These are phyloP conservation scores for Leucopsar rothschildi DNA, from an alignment of 2,113 vertebrate genomes.

Conservation along the genomic window DNA sequence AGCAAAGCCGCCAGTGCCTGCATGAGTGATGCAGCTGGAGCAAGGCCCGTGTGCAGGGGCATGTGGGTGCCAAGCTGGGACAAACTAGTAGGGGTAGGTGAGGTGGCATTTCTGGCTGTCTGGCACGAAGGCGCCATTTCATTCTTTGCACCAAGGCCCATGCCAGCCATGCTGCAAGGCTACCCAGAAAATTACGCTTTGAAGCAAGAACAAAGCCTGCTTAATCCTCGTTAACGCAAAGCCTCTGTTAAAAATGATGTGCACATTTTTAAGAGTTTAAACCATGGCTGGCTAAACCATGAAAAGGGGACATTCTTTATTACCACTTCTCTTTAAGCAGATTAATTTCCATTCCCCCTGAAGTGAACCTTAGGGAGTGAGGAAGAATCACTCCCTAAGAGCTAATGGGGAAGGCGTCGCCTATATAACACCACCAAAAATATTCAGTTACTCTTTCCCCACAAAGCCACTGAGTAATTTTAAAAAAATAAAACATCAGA, in stretches of 20 bases:
- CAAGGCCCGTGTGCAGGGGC: background rate
- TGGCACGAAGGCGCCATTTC: background rate
- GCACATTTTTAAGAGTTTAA: slow-evolving; percentile 6
- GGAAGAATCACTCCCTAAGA: slow-evolving; percentile 29
- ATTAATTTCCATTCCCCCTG: slow-evolving; percentile 40
- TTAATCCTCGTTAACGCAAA: slow-evolving; percentile 6
- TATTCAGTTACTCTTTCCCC: slow-evolving; percentile 34
- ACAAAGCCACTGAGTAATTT: slow-evolving; percentile 60
- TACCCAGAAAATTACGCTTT: background rate
- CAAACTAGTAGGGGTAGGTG: background rate
- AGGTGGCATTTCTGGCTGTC: slow-evolving; percentile 3
- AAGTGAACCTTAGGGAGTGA: background rate
- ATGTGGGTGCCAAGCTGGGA: background rate
- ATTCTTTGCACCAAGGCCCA: background rate
- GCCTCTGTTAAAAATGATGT: slow-evolving; percentile 1
- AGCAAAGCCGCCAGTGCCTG: background rate
- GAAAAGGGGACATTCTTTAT: slow-evolving; percentile 13
- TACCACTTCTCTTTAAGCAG: background rate
- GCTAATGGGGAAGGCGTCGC: slow-evolving; percentile 50
- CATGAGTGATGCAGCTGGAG: background rate
- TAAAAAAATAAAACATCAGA: slow-evolving; percentile 56
- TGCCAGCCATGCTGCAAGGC: background rate
- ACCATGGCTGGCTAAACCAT: background rate
- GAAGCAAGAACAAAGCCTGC: background rate
- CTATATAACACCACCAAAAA: slow-evolving; percentile 45